phyloP scores from a whole-genome alignment of 2,113 vertebrate species.

The Semicossyphus pulcher region DNA sequence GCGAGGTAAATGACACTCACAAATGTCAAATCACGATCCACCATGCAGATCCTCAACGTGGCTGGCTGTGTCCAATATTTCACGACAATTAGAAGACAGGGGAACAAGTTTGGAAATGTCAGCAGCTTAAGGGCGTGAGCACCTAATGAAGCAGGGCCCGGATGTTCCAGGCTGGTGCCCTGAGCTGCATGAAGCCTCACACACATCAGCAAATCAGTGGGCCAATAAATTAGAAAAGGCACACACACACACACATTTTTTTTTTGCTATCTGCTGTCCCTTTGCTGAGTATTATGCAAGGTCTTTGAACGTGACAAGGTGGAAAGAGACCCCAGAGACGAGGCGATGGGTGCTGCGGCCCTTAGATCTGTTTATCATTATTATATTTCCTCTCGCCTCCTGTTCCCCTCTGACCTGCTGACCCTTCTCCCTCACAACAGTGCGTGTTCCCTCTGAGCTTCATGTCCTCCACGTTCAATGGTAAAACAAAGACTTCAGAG shows the following conservation, averaged over 20 bases:
- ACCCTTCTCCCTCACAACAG: constrained; percentile 38
- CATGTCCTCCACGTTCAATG: constrained; percentile 61
- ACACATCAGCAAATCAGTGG: constrained; percentile 77
- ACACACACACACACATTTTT: constrained; percentile 37
- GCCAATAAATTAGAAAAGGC: constrained; percentile 77
- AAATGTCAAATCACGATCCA: constrained; percentile 48
- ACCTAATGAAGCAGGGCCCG: constrained; percentile 80
- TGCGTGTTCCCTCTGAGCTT: constrained; percentile 42
- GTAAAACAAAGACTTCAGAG: constrained; percentile 26
- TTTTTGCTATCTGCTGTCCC: constrained; percentile 35
- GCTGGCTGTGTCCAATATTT: constrained; percentile 70
- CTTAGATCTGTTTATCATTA: constrained; percentile 69
- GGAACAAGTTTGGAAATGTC: constrained; percentile 82
- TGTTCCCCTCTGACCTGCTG: constrained; percentile 53
- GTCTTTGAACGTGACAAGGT: constrained; percentile 76
- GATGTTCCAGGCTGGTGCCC: constrained; percentile 74
- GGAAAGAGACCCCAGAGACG: constrained; percentile 71
- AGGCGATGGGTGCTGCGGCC: constrained; percentile 27
- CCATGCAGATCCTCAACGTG: constrained; percentile 36
- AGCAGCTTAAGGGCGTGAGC: constrained; percentile 77
- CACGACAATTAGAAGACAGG: constrained; percentile 75
- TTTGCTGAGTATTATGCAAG: constrained; percentile 56
- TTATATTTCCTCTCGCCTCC: constrained; percentile 67
- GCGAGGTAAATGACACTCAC: neutral
- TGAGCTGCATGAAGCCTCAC: constrained; percentile 54